A percentile compares a stretch with the other conserved stretches of the same genome.
These are phyloP conservation scores for Erynnis tages DNA, from an alignment of 2,888 invertebrate species.

Conservation along the genomic window DNA sequence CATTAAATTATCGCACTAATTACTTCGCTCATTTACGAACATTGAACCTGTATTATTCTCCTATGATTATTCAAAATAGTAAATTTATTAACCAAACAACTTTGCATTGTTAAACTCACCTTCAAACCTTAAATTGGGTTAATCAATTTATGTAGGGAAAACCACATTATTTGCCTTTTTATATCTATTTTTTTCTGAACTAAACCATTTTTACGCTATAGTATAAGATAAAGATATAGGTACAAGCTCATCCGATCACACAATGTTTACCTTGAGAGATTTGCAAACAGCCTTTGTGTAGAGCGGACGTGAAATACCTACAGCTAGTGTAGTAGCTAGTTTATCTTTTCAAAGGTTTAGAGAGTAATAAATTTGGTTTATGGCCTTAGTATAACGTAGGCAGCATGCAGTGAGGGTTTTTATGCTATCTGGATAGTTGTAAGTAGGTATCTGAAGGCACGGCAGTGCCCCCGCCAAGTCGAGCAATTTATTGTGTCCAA, in stretches of 20 bases:
- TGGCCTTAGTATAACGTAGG: conserved; percentile 2
- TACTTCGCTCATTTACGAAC: conserved; percentile 14
- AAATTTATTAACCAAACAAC: neutral
- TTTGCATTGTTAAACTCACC: neutral
- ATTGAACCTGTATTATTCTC: conserved; percentile 8
- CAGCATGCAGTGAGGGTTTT: neutral
- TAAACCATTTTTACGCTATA: too few relatives aligned
- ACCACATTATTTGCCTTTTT: too few relatives aligned
- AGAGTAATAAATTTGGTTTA: conserved; percentile 22
- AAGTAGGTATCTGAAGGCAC: too few relatives aligned
- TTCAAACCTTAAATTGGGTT: neutral
- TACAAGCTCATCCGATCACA: conserved; percentile 50
- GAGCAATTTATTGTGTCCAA: too few relatives aligned
- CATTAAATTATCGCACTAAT: conserved; percentile 9
- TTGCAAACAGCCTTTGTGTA: conserved; percentile 58
- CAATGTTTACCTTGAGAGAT: conserved; percentile 57
- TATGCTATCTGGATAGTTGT: neutral
- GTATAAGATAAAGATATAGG: neutral
- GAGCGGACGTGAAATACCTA: conserved; percentile 44
- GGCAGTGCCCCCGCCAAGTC: too few relatives aligned
- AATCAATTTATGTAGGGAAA: too few relatives aligned
- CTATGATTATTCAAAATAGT: neutral
- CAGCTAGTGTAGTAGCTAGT: conserved; percentile 12
- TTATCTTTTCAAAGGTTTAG: conserved; percentile 14
- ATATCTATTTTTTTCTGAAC: too few relatives aligned